Base-by-base conservation (phyloP, 2,797 vertebrate genomes). In the Acropternis orthonyx region DNA sequence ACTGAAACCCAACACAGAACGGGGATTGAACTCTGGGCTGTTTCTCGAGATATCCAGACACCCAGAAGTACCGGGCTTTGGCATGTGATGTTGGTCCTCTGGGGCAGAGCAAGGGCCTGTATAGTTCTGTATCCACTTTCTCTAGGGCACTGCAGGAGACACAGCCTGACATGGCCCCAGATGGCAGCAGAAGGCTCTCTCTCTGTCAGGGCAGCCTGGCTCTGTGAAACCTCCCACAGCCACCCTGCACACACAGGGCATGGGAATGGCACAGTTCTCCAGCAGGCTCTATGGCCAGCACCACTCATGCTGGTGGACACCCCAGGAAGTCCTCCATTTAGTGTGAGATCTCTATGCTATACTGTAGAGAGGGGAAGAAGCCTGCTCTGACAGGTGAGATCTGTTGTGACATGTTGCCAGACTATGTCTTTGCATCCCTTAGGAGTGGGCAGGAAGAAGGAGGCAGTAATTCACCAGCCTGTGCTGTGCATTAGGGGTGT, bases 1-100 rank as follows among this genome's bases (percentile, higher is more conserved):
- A 98, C 99, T 99, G 92, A 91, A 95, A 96, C 56, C 73, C 89
- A 90, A 95, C 73, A 96, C 77, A 95, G 91, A 97, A 94, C 56
- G 13, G 73, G 63, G 48, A 48, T 78, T 94, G 72, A 74, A 24
- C 6, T 21, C 28, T 34, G 21, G 27, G 41, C 22, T 76, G 19
- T 11, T 44, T 44, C 8, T 24, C 51, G 71, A 52, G 20, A 61
- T 26, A 62, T 41, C 56, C 89, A 92, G 28, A 49, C 52, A 85
- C 71, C 67, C 43, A 74, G 26, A 32, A 46, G 28, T 27, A 58
- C 62, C 56, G 78, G 71, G 32, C 68, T 88, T 56, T 82, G 51
- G 36, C 32, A 16, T 8, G 18, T 43, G 21, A 4, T 4, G 15
- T 5, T 37, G 61, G 18, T 55, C 34, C 22, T 44, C 36, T 15